Base-by-base conservation (phyloP, 2,797 vertebrate genomes). In the Cyclopterus lumpus region DNA sequence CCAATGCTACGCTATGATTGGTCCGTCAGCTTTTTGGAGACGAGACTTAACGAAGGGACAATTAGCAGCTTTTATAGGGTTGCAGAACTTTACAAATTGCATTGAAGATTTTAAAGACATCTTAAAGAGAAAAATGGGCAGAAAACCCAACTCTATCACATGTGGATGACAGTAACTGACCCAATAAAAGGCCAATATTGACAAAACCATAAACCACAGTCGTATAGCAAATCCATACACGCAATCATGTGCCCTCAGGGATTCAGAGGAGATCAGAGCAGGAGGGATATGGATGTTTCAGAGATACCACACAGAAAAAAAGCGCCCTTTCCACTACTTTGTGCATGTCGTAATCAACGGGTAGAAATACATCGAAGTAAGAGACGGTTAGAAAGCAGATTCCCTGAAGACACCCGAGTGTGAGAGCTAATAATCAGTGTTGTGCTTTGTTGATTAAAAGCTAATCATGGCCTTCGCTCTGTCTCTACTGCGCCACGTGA, bases 371-470 rank as follows among this genome's bases (percentile, higher is more conserved):
- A 79, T 69, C 61, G 58, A 79, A 66, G 54, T 80, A 69, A 71
- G 73, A 60, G 26, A 48, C 11, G 5, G 67, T 61, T 64, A 38
- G 71, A 72, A 80, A 88, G 28, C 79, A 77, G 67, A 82, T 73
- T 84, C 84, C 74, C 75, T 30, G 63, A 73, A 96, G 95, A 95
- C 93, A 88, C 92, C 93, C 86, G 94, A 95, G 93, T 95, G 94
- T 79, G 92, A 93, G 93, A 94, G 94, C 94, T 97, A 95, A 97
- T 97, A 96, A 97, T 96, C 96, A 96, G 96, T 96, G 40, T 97
- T 95, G 94, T 95, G 96, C 95, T 95, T 95, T 93, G 89, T 94
- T 97, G 97, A 98, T 98, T 97, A 96, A 93, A 78, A 93, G 92
- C 95, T 96, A 97, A 97, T 97, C 96, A 97, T 92, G 93, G 92